A percentile compares a stretch with the other conserved stretches of the same genome.
These are phyloP conservation scores for Cynopterus sphinx DNA, from an alignment of 2,797 vertebrate genomes.

Conservation along the genomic window DNA sequence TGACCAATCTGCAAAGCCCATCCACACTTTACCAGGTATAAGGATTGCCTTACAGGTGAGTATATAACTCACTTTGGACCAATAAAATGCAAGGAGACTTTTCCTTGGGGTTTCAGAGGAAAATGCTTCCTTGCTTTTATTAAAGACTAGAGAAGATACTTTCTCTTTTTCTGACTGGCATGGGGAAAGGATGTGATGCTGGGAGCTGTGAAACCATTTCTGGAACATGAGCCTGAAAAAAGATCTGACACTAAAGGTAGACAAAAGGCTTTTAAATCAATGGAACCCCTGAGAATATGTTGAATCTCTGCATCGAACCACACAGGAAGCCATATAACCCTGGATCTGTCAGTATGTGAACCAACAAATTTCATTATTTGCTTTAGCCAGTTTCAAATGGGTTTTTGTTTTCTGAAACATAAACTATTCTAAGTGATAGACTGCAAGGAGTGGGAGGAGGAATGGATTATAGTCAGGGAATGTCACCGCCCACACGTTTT, in stretches of 20 bases:
- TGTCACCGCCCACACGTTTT: constrained; percentile 68
- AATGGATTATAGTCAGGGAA: constrained; percentile 58
- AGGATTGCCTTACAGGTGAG: not conserved
- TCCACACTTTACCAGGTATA: not conserved
- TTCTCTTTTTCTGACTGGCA: not conserved
- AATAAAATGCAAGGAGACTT: not conserved
- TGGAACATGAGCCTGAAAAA: constrained; percentile 2
- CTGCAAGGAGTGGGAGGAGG: constrained; percentile 56
- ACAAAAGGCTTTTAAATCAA: not conserved
- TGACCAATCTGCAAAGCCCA: not conserved
- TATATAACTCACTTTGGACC: not conserved
- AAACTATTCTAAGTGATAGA: constrained; percentile 74
- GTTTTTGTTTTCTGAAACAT: constrained; percentile 67
- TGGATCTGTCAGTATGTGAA: not conserved
- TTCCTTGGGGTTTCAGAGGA: not conserved
- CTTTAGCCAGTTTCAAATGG: constrained; percentile 52
- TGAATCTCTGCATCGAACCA: not conserved
- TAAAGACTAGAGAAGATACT: not conserved
- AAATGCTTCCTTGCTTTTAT: not conserved
- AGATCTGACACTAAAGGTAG: not conserved
- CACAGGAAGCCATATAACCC: not conserved
- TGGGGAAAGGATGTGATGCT: not conserved
- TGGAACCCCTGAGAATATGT: not conserved
- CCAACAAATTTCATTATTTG: constrained; percentile 45
- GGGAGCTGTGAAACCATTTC: not conserved